Evolutionary conservation across 2,888 invertebrate genomes (phyloP).

Genomic region (Melanophora roralis): DNA sequence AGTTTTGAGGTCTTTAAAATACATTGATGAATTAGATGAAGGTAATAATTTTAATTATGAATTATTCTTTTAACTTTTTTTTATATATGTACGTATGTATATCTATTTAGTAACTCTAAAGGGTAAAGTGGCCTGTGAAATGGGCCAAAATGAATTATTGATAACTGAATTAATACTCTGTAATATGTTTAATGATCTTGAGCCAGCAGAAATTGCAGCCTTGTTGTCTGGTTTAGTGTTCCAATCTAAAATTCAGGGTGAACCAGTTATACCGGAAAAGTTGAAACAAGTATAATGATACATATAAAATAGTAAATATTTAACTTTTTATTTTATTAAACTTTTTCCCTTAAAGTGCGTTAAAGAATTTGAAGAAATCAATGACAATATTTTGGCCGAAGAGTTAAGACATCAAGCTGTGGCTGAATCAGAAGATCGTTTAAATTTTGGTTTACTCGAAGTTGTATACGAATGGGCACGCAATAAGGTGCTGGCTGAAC

Average conservation of each 20-base stretch:
- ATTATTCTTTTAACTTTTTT: background rate
- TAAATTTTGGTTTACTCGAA: conserved; percentile 94
- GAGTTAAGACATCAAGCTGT: conserved; percentile 78
- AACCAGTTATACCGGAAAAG: conserved; percentile 77
- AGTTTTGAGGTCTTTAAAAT: conserved; percentile 85
- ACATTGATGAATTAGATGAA: conserved; percentile 84
- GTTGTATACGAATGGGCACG: conserved; percentile 98
- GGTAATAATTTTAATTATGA: conserved; percentile 75
- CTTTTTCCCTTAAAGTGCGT: conserved; percentile 79
- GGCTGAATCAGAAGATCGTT: conserved; percentile 79
- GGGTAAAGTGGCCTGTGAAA: conserved; percentile 91
- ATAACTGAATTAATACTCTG: conserved; percentile 96
- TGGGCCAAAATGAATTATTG: conserved; percentile 92
- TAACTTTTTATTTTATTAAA: too few relatives aligned
- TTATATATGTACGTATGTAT: background rate
- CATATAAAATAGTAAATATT: too few relatives aligned
- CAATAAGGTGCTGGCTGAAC: conserved; percentile 86
- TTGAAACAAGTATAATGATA: conserved; percentile 67
- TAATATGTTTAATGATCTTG: conserved; percentile 90
- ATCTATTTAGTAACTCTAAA: conserved; percentile 83
- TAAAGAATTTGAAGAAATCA: conserved; percentile 83
- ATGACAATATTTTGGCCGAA: conserved; percentile 81
- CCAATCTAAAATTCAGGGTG: conserved; percentile 85
- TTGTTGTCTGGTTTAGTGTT: conserved; percentile 95
- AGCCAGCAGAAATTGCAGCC: conserved; percentile 95